phyloP scores from a whole-genome alignment of 35 echinoderm and acorn worm genomes.

The Eucidaris tribuloides region DNA sequence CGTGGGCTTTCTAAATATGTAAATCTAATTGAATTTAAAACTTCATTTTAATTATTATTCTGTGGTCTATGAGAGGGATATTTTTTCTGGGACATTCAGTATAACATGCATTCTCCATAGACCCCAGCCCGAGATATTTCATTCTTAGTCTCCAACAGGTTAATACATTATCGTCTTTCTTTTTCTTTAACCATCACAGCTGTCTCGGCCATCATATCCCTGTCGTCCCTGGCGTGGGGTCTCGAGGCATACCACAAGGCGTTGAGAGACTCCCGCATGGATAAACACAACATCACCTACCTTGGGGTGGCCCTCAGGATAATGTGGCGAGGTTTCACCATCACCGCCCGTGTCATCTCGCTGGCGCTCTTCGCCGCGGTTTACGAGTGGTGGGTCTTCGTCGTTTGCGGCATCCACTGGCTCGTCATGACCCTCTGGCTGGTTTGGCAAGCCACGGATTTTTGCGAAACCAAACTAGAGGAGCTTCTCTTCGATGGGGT shows the following conservation, averaged over 20 bases:
- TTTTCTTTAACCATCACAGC: slow-evolving; percentile 39
- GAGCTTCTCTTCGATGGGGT: slow-evolving; percentile 89
- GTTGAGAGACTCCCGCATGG: slow-evolving; percentile 70
- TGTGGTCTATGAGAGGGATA: too few relatives aligned
- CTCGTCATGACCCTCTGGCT: slow-evolving; percentile 83
- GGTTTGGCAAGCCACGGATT: slow-evolving; percentile 73
- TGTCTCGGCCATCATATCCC: slow-evolving; percentile 69
- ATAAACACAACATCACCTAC: slow-evolving; percentile 77
- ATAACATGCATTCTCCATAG: too few relatives aligned
- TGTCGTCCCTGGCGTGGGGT: slow-evolving; percentile 80
- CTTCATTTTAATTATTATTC: too few relatives aligned
- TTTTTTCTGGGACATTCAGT: too few relatives aligned
- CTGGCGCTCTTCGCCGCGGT: slow-evolving; percentile 72
- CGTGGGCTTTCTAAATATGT: too few relatives aligned
- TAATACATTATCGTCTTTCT: background rate
- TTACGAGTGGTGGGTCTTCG: slow-evolving; percentile 77
- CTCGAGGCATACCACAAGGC: slow-evolving; percentile 96
- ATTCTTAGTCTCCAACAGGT: too few relatives aligned
- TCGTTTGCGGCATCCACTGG: slow-evolving; percentile 72
- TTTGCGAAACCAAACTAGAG: slow-evolving; percentile 76
- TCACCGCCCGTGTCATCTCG: slow-evolving; percentile 85
- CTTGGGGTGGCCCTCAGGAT: slow-evolving; percentile 65
- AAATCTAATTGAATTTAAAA: too few relatives aligned
- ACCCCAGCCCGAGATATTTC: too few relatives aligned
- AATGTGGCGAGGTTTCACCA: slow-evolving; percentile 76